Base-by-base conservation (phyloP, 1,140 invertebrate genomes). In the Penaeus vannamei region DNA sequence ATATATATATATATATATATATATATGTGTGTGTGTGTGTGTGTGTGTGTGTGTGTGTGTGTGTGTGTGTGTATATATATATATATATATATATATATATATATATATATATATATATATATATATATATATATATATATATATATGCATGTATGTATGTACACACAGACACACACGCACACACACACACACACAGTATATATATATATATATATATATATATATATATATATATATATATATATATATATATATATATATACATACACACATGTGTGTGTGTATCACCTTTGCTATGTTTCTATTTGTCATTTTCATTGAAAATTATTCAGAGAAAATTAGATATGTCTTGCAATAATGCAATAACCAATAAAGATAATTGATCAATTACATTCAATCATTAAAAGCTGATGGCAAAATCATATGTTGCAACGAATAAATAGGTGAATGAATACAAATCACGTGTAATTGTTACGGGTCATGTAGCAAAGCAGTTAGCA, bases 161-260 rank as follows among this genome's bases (percentile, higher is more conserved):
- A 83, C 61, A 83, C 61, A 83, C 2, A 83, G 61, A 83, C 32
- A 22, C 61, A 84, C 26, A 69, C 1, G 62, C 22, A 86, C 12
- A 62, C 29, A 76, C n/a, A 76, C n/a, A 76, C n/a, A 76, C n/a
- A 76, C 2, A 29, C n/a, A 69, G 7, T 7, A 69, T 19, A 76
- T 29, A 72, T 26, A 83, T 62, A 62, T 12, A 62, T 20, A 62
- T 60, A 62, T 60, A 32, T 0, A 83, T 60, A 62, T 12, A 83
- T 60, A 60, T 0, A 84, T 26, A 64, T 12, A 84, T 64, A 84
- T 12, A 84, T 64, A 62, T 4, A 84, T 3, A 84, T 84, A 83
- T 83, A 83, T 61, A 83, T 83, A 61, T 83, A 83, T 83, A 83
- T 83, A 82, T 82, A 53, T 53, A 59, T 26, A 83, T 83, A 83